Evolutionary conservation across 2,888 invertebrate species (phyloP), one percentile per base, ranked within the genome.

Genomic region (Zaprionus lineosus): DNA sequence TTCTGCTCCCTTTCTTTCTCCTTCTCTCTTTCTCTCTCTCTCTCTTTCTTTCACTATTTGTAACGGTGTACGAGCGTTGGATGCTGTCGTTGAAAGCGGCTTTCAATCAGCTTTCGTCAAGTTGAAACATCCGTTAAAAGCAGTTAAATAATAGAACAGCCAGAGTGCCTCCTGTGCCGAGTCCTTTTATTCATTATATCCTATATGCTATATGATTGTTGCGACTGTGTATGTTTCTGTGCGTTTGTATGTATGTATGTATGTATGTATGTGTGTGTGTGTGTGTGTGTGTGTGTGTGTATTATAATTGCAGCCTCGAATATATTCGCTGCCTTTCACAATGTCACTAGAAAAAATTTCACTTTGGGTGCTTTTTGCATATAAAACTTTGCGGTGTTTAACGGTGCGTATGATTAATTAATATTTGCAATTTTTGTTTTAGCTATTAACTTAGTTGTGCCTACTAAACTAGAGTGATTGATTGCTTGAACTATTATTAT

Each of bases 101-200:
- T 84, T 86, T 82, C 82, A 82, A 79, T 68, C 67, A 57, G 61
- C 63, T 82, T 76, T 79, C 78, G 78, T 79, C 65, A 70, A 57
- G 78, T 79, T 77, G 76, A 77, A 77, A 44, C 40, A 53, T 51
- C 19, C 55, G 79, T 77, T 82, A 82, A 82, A 82, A 73, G 82
- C 82, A 79, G 78, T 79, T 79, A 79, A 79, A 79, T 79, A 79
- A 79, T 79, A 79, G 70, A 79, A 70, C 63, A 79, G 78, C 56
- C 70, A 53, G 44, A 58, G 43, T 34, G 36, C 16, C 50, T 59
- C 41, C 47, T 50, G 57, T 61, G 56, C 53, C 56, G 43, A 39
- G 31, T 58, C 33, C 52, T 61, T 52, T 18, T 56, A 52, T 68
- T 47, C 65, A 44, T 58, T 66, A 57, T 66, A 66, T 67, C 11